Conservation (phyloP, 2,888 invertebrate species). For the Diplolepis rosae region DNA sequence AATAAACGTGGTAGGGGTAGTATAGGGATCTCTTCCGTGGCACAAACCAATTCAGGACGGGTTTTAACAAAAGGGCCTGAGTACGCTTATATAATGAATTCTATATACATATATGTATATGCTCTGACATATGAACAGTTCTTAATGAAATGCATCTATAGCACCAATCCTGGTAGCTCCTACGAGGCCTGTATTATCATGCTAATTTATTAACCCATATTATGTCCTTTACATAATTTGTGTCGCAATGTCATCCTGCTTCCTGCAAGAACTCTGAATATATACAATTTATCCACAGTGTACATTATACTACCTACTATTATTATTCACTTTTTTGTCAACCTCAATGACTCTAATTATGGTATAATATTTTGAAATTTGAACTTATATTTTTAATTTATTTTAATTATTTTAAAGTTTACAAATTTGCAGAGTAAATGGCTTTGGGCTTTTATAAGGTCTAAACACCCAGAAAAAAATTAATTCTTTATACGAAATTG, state of each 20-base stretch:
- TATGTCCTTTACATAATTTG: slow-evolving; percentile 42
- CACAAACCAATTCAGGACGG: slow-evolving; percentile 28
- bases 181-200: slow-evolving; percentile 39
- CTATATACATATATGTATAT: neutral
- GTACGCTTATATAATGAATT: neutral
- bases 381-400: too few relatives aligned
- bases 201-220: slow-evolving; percentile 45
- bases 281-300: slow-evolving; percentile 35
- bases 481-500: too few relatives aligned
- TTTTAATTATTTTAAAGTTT: too few relatives aligned
- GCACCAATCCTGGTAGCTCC: slow-evolving; percentile 33
- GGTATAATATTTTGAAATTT: too few relatives aligned
- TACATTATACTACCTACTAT: neutral
- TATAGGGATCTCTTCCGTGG: slow-evolving; percentile 24
- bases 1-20: slow-evolving; percentile 29
- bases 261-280: slow-evolving; percentile 37
- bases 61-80: slow-evolving; percentile 33
- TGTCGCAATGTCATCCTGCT: slow-evolving; percentile 43
- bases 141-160: slow-evolving; percentile 41
- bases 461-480: too few relatives aligned
- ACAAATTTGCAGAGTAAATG: too few relatives aligned
- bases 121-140: slow-evolving; percentile 4
- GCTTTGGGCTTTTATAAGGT: too few relatives aligned
- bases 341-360: neutral
- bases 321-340: neutral